Percentiles rank a stretch among this genome's conserved stretches.
Evolutionary conservation across 2,113 vertebrate genomes (phyloP).

Genomic region (Paradoxurus hermaphroditus): DNA sequence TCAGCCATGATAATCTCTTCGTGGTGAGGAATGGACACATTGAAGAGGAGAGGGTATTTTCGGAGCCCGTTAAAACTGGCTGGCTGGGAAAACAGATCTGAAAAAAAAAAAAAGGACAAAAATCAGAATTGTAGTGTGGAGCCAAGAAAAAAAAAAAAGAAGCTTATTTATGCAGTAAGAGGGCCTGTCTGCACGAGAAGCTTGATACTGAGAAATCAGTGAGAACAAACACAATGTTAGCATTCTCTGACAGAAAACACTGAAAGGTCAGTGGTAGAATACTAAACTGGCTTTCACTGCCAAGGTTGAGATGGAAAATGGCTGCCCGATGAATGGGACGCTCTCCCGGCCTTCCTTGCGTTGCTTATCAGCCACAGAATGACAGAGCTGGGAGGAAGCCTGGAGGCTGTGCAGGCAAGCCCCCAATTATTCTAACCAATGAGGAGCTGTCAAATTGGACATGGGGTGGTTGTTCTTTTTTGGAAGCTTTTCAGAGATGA

Average conservation of each 20-base stretch:
- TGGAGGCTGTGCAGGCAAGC: not conserved
- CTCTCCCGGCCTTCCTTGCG: not conserved
- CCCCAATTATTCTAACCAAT: not conserved
- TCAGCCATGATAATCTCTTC: conserved; percentile 94
- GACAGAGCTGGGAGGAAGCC: not conserved
- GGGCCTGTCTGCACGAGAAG: not conserved
- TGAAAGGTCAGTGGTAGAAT: not conserved
- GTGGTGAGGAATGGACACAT: conserved; percentile 93
- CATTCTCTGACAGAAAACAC: not conserved
- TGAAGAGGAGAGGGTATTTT: conserved; percentile 94
- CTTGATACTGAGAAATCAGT: not conserved
- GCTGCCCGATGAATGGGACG: not conserved
- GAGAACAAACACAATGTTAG: not conserved
- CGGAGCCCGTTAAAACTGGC: conserved; percentile 84
- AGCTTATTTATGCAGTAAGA: not conserved
- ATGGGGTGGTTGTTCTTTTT: not conserved
- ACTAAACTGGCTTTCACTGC: not conserved
- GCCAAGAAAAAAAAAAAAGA: conserved; percentile 41
- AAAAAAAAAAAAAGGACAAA: conserved; percentile 57
- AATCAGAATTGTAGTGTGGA: not conserved
- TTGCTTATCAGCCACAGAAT: not conserved
- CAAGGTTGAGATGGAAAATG: not conserved
- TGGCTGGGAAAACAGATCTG: conserved; percentile 88
- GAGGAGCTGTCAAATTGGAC: not conserved
- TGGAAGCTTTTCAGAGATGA: not conserved